Evolutionary conservation across 2,888 invertebrate genomes (phyloP).

Genomic region (Petrolisthes manimaculis): DNA sequence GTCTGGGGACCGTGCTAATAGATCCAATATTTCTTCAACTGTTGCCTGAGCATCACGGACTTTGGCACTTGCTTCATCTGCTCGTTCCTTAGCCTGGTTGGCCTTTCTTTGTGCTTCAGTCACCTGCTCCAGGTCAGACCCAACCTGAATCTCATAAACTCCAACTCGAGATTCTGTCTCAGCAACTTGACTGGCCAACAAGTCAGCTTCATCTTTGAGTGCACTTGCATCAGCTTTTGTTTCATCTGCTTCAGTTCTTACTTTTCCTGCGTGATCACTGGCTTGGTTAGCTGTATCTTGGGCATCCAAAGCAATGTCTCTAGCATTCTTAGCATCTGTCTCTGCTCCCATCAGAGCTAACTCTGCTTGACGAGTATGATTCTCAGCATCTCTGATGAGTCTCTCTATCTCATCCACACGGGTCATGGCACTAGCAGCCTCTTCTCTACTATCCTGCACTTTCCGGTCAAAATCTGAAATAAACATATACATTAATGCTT

Average conservation of each 20-base stretch:
- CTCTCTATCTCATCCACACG: slow-evolving; percentile 82
- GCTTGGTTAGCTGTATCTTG: slow-evolving; percentile 84
- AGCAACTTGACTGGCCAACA: slow-evolving; percentile 45
- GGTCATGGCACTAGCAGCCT: slow-evolving; percentile 82
- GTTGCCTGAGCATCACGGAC: slow-evolving; percentile 84
- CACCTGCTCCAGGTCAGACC: slow-evolving; percentile 54
- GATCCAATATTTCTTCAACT: slow-evolving; percentile 82
- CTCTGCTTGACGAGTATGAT: slow-evolving; percentile 80
- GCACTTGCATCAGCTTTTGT: slow-evolving; percentile 58
- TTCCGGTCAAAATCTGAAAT: slow-evolving; percentile 86
- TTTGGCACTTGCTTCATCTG: slow-evolving; percentile 83
- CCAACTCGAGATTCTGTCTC: slow-evolving; percentile 44
- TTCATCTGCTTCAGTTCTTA: slow-evolving; percentile 55
- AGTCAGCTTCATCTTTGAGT: slow-evolving; percentile 58
- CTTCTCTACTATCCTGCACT: slow-evolving; percentile 85
- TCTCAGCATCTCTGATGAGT: slow-evolving; percentile 79
- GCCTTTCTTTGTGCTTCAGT: slow-evolving; percentile 77
- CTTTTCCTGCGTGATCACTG: slow-evolving; percentile 81
- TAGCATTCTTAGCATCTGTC: slow-evolving; percentile 80
- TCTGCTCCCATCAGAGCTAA: slow-evolving; percentile 82
- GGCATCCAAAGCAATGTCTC: slow-evolving; percentile 82
- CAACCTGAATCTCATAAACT: slow-evolving; percentile 49
- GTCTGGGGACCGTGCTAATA: slow-evolving; percentile 78
- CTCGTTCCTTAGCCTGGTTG: slow-evolving; percentile 87
- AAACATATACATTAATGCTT: not conserved